These are phyloP conservation scores for Noctilio leporinus DNA, from an alignment of 2,113 vertebrate species.

Conservation along the genomic window DNA sequence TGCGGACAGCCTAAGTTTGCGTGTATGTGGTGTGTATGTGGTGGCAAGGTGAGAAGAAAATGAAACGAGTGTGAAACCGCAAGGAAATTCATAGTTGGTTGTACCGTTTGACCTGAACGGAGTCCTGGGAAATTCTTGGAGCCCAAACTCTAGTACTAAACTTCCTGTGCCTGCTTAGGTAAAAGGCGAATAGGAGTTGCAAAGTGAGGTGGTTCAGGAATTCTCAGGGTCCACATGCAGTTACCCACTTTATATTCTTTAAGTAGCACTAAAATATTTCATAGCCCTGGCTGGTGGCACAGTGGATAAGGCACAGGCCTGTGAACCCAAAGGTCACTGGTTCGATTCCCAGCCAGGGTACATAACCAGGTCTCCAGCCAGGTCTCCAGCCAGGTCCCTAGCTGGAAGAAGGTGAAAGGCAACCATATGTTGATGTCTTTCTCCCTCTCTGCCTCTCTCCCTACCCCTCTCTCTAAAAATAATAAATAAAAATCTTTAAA, in stretches of 20 bases:
- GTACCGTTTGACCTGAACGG: neutral
- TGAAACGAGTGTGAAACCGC: constrained; percentile 36
- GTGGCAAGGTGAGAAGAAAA: neutral
- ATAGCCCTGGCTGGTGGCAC: too few relatives aligned
- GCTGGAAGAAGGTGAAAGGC: too few relatives aligned
- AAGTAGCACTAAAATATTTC: neutral
- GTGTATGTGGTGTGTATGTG: too few relatives aligned
- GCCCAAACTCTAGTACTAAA: neutral
- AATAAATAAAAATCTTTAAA: too few relatives aligned
- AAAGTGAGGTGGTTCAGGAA: neutral
- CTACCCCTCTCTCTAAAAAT: too few relatives aligned
- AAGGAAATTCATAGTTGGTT: neutral
- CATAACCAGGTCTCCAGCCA: too few relatives aligned
- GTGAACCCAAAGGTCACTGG: too few relatives aligned
- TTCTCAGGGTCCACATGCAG: neutral
- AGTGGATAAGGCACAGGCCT: too few relatives aligned
- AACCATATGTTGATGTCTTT: too few relatives aligned
- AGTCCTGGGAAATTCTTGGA: neutral
- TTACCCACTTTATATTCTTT: neutral
- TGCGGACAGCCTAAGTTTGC: neutral
- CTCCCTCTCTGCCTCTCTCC: too few relatives aligned
- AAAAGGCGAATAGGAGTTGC: neutral
- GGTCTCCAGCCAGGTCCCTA: too few relatives aligned
- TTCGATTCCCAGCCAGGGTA: too few relatives aligned
- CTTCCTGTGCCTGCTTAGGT: neutral